These are phyloP conservation scores for Ornithoptera priamus DNA, from an alignment of 2,888 invertebrate species.

Conservation along the genomic window DNA sequence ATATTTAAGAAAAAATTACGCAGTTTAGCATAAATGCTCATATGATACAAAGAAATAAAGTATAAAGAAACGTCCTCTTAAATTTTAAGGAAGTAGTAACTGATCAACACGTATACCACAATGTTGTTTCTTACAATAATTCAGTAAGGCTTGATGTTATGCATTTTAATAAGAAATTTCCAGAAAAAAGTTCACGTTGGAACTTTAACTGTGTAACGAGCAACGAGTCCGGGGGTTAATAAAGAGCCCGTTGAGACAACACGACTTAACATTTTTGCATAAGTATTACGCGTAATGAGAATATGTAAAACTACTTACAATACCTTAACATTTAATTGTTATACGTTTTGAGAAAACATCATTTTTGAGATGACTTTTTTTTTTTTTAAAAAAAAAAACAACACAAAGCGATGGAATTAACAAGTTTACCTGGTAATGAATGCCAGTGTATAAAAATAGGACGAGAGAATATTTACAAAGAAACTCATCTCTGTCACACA, in stretches of 20 bases:
- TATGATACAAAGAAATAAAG: background rate
- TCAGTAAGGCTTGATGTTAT: conserved; percentile 2
- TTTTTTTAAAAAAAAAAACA: background rate
- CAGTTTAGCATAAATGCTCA: background rate
- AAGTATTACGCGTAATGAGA: conserved; percentile 14
- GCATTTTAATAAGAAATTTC: conserved; percentile 20
- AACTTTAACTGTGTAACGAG: background rate
- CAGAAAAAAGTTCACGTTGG: background rate
- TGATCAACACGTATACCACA: background rate
- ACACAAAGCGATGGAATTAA: background rate
- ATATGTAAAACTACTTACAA: conserved; percentile 6
- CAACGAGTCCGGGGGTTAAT: conserved; percentile 7
- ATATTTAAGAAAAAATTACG: background rate
- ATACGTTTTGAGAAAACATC: background rate
- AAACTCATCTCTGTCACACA: too few species aligned
- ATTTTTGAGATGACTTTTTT: background rate
- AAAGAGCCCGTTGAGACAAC: conserved; percentile 9
- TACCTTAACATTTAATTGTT: conserved; percentile 5
- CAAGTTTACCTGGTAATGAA: background rate
- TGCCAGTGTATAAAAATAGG: background rate
- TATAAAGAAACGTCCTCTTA: background rate
- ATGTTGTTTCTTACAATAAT: background rate
- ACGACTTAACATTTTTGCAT: conserved; percentile 19
- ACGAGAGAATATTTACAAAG: background rate
- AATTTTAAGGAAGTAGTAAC: background rate